Conservation (phyloP, 2,888 invertebrate species). For the Eumacrocentrus americanus region DNA sequence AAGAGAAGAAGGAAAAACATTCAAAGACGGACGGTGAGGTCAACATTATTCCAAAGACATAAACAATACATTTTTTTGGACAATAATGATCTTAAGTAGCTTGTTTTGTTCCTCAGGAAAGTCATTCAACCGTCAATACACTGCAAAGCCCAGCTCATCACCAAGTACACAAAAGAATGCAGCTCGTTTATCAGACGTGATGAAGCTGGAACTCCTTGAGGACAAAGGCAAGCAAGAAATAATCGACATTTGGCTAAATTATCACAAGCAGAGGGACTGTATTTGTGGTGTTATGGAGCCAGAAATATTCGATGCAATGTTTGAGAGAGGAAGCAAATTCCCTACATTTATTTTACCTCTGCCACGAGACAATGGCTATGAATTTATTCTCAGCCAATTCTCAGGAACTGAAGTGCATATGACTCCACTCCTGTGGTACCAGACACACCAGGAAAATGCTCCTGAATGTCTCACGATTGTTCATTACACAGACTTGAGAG, state of each 20-base stretch:
- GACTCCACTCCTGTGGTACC: slow-evolving; percentile 83
- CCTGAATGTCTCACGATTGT: slow-evolving; percentile 83
- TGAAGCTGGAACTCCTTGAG: slow-evolving; percentile 77
- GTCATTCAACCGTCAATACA: slow-evolving; percentile 16
- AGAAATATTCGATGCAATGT: slow-evolving; percentile 67
- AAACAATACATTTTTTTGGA: neutral
- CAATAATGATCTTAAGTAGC: neutral
- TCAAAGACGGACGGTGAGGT: slow-evolving; percentile 43
- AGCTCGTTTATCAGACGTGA: slow-evolving; percentile 64
- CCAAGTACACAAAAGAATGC: slow-evolving; percentile 18
- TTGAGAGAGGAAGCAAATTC: slow-evolving; percentile 66
- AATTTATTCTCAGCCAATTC: slow-evolving; percentile 83
- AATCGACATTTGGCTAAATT: slow-evolving; percentile 77
- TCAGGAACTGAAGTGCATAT: slow-evolving; percentile 77
- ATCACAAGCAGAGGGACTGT: slow-evolving; percentile 78
- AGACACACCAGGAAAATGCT: slow-evolving; percentile 87
- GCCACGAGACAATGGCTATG: slow-evolving; percentile 83
- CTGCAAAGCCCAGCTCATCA: slow-evolving; percentile 43
- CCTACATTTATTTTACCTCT: slow-evolving; percentile 81
- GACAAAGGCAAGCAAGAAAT: slow-evolving; percentile 77
- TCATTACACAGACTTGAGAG: slow-evolving; percentile 77
- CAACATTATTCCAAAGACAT: neutral
- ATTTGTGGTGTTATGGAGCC: slow-evolving; percentile 76
- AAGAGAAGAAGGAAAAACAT: slow-evolving; percentile 54
- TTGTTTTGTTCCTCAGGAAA: neutral